Conservation (phyloP, 2,113 vertebrate genomes). For the Columba livia region DNA sequence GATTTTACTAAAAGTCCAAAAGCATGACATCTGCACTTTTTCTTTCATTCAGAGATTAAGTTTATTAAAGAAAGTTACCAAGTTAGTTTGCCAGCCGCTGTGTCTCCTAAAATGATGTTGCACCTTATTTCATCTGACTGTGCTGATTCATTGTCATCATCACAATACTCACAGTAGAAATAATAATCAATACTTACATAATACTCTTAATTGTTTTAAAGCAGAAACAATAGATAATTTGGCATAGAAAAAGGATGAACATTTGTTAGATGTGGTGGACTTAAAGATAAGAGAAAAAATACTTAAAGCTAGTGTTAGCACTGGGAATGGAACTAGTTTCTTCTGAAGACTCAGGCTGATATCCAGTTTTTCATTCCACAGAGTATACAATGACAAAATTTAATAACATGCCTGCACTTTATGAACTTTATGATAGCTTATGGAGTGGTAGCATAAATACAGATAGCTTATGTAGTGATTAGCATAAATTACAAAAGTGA, state of each 20-base stretch:
- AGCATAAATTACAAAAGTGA: not conserved
- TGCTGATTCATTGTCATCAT: not conserved
- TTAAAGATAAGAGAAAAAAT: not conserved
- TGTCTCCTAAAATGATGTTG: not conserved
- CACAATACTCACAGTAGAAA: not conserved
- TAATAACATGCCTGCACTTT: not conserved
- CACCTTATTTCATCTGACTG: not conserved
- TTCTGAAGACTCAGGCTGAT: not conserved
- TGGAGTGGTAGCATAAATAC: not conserved
- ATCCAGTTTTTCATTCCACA: not conserved
- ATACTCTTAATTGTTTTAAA: not conserved
- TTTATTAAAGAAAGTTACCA: not conserved
- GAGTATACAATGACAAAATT: not conserved
- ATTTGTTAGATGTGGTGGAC: accelerated
- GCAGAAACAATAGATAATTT: not conserved
- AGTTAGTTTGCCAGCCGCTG: not conserved
- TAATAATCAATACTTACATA: not conserved
- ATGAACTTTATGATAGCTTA: not conserved
- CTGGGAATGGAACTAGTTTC: not conserved
- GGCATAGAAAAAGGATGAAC: not conserved
- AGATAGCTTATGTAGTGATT: no score
- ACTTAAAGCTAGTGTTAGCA: not conserved
- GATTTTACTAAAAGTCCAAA: not conserved
- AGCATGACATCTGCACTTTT: not conserved
- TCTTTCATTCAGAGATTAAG: not conserved